phyloP scores from a whole-genome alignment of 2,888 invertebrate genomes.

The Anthoptus insignis region DNA sequence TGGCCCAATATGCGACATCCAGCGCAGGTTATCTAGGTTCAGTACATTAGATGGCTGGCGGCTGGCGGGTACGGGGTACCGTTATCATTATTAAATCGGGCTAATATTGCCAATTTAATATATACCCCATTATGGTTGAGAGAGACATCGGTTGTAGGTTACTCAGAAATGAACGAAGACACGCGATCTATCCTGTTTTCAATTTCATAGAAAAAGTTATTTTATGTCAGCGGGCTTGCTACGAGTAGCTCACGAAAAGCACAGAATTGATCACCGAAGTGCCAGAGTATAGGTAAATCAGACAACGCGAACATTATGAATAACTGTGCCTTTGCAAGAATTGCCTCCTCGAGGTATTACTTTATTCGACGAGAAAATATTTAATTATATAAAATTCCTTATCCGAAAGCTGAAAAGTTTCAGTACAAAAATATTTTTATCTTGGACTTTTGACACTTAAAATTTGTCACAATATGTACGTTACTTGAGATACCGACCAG shows the following conservation, averaged over 20 bases:
- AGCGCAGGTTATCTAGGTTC: slow-evolving; percentile 68
- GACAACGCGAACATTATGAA: background rate
- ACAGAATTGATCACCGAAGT: slow-evolving; percentile 63
- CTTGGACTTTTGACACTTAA: too few species aligned
- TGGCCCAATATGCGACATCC: slow-evolving; percentile 64
- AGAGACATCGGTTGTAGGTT: slow-evolving; percentile 73
- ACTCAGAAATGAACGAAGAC: slow-evolving; percentile 66
- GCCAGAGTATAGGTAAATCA: background rate
- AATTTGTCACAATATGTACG: too few species aligned
- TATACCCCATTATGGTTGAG: slow-evolving; percentile 68
- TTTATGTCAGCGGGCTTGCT: slow-evolving; percentile 68
- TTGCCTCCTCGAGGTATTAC: background rate
- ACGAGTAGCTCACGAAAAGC: slow-evolving; percentile 71
- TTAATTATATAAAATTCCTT: too few species aligned
- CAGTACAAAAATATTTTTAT: too few species aligned
- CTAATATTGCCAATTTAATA: slow-evolving; percentile 75
- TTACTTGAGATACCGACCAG: too few species aligned
- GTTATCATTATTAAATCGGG: slow-evolving; percentile 66
- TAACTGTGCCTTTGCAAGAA: background rate
- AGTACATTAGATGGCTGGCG: slow-evolving; percentile 54
- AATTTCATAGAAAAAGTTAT: slow-evolving; percentile 82
- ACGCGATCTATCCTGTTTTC: slow-evolving; percentile 76
- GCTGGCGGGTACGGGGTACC: slow-evolving; percentile 47
- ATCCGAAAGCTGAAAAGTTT: too few species aligned
- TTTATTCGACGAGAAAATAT: too few species aligned